A percentile compares a stretch with the other conserved stretches of the same genome.
Evolutionary conservation across 2,113 vertebrate species (phyloP).

Genomic region (Mustelus asterias): DNA sequence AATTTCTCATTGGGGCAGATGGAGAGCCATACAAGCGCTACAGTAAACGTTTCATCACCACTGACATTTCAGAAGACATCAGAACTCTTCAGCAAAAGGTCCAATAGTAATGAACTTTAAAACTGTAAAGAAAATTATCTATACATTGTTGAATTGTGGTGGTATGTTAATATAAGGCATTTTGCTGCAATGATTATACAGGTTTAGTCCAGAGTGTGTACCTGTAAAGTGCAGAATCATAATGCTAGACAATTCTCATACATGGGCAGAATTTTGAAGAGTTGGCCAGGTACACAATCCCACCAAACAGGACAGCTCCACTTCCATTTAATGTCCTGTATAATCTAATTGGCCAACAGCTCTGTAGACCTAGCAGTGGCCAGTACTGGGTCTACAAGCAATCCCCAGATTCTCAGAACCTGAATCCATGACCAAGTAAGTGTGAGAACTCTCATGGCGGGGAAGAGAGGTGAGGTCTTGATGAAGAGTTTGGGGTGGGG

Average conservation of each 20-base stretch:
- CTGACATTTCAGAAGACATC: constrained; percentile 76
- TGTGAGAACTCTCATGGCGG: not conserved
- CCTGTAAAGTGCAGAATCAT: not conserved
- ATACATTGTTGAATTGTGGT: not conserved
- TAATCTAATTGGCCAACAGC: no score
- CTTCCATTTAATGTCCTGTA: not conserved
- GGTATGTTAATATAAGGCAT: not conserved
- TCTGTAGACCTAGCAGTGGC: no score
- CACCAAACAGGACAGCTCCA: not conserved
- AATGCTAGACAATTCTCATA: not conserved
- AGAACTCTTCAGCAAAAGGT: constrained; percentile 63
- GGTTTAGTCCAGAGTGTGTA: not conserved
- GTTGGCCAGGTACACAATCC: no score
- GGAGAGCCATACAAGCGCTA: constrained; percentile 79
- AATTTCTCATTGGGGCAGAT: constrained; percentile 76
- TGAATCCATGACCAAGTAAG: no score
- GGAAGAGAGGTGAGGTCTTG: not conserved
- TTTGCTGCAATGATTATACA: not conserved
- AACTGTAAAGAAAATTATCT: not conserved
- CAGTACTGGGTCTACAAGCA: not conserved
- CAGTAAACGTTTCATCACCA: constrained; percentile 77
- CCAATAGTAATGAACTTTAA: constrained; percentile 40
- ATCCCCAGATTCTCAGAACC: not conserved
- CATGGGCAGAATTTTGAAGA: not conserved
- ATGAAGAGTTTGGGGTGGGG: no score